Percentiles rank a stretch among this genome's conserved stretches.
phyloP scores from a whole-genome alignment of 2,113 vertebrate genomes.

The Osmerus mordax region DNA sequence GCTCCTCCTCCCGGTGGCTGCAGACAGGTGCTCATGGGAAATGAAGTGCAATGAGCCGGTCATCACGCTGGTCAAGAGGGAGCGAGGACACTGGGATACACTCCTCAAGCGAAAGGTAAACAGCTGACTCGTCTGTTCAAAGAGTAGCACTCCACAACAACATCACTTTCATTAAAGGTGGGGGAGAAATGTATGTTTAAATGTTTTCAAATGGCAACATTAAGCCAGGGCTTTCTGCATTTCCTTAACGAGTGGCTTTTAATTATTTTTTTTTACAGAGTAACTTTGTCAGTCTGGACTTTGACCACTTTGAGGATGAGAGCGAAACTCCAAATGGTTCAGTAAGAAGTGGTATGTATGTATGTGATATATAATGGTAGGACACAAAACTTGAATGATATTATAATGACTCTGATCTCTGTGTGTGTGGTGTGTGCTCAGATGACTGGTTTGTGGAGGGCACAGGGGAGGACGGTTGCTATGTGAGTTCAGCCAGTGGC shows the following conservation, averaged over 20 bases:
- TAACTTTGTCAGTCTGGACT: slow-evolving; percentile 67
- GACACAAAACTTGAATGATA: too few relatives aligned
- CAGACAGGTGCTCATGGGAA: slow-evolving; percentile 57
- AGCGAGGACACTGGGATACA: slow-evolving; percentile 51
- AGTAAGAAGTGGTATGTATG: neutral
- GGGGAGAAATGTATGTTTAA: too few relatives aligned
- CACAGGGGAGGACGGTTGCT: slow-evolving; percentile 47
- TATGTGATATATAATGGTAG: neutral
- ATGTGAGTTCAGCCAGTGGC: slow-evolving; percentile 39
- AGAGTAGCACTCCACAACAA: neutral
- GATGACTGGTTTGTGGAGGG: slow-evolving; percentile 47
- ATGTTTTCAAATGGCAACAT: too few relatives aligned
- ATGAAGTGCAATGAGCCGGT: slow-evolving; percentile 66
- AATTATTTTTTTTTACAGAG: slow-evolving; percentile 48
- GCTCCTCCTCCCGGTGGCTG: slow-evolving; percentile 39
- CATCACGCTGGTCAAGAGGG: slow-evolving; percentile 61
- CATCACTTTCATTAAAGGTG: too few relatives aligned
- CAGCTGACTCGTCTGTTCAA: too few relatives aligned
- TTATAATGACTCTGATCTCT: neutral
- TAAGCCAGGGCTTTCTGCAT: neutral
- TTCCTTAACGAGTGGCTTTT: neutral
- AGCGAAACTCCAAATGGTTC: slow-evolving; percentile 25
- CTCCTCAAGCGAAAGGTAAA: slow-evolving; percentile 63
- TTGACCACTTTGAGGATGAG: slow-evolving; percentile 60
- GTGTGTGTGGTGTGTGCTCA: slow-evolving; percentile 17